Evolutionary conservation across 1,140 invertebrate species (phyloP).

Genomic region (Saccostrea cuccullata): DNA sequence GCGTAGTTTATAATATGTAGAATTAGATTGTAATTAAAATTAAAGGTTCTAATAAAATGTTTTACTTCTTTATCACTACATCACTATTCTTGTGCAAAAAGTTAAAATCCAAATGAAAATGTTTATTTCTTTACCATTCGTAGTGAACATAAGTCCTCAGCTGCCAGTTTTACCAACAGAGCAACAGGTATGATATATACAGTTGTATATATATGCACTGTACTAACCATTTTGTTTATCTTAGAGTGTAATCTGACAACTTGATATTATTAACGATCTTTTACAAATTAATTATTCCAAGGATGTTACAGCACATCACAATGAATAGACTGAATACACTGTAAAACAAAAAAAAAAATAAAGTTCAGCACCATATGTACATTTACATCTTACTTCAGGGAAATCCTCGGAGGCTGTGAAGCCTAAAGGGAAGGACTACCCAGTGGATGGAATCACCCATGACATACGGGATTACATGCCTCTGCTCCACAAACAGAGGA

Average conservation of each 20-base stretch:
- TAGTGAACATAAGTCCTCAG: slow-evolving; percentile 59
- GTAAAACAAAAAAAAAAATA: too few species aligned
- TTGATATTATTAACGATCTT: too few species aligned
- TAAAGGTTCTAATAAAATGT: too few species aligned
- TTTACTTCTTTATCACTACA: too few species aligned
- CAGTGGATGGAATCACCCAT: slow-evolving; percentile 66
- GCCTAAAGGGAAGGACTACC: slow-evolving; percentile 56
- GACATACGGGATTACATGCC: slow-evolving; percentile 74
- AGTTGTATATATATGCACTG: not conserved
- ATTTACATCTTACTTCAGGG: slow-evolving; percentile 42
- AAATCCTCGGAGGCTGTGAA: slow-evolving; percentile 57
- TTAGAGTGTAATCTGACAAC: too few species aligned
- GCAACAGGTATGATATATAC: slow-evolving; percentile 63
- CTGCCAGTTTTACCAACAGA: slow-evolving; percentile 62
- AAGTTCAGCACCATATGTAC: not conserved
- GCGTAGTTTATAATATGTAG: too few species aligned
- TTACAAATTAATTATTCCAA: too few species aligned
- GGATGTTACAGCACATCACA: too few species aligned
- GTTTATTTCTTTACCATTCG: slow-evolving; percentile 41
- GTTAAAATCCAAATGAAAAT: too few species aligned
- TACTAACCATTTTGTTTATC: not conserved
- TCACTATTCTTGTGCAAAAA: too few species aligned
- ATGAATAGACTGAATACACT: too few species aligned
- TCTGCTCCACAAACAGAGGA: slow-evolving; percentile 70
- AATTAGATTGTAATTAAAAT: too few species aligned